A percentile compares a stretch with the other conserved stretches of the same genome.
Conservation (phyloP, 2,888 invertebrate species). For the Prenolepis imparis region DNA sequence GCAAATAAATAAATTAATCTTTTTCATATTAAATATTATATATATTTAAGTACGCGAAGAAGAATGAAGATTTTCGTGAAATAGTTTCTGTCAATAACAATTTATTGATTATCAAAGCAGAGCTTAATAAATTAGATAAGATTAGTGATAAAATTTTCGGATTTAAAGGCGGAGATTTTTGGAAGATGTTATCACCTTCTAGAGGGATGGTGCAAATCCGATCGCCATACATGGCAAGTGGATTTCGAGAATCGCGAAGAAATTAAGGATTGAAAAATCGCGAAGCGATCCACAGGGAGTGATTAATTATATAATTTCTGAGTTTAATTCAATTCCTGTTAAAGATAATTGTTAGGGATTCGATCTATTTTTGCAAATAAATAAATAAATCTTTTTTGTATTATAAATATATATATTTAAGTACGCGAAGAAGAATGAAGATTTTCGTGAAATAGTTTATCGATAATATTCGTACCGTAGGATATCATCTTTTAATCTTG, state of each 20-base stretch:
- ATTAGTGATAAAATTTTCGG: too few relatives aligned
- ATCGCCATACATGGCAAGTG: slow-evolving; percentile 35
- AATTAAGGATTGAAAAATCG: background rate
- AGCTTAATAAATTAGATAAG: background rate
- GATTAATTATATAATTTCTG: slow-evolving; percentile 20
- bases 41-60: too few relatives aligned
- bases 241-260: slow-evolving; percentile 6
- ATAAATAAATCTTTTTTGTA: background rate
- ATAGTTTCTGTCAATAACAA: background rate
- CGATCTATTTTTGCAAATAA: background rate
- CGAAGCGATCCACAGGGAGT: background rate
- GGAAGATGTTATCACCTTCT: slow-evolving; percentile 28
- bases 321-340: background rate
- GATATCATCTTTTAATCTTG: slow-evolving; percentile 11
- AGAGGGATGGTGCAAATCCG: slow-evolving; percentile 40
- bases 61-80: background rate
- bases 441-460: background rate
- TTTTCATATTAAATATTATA: background rate
- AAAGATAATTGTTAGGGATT: background rate
- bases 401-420: too few relatives aligned
- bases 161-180: background rate
- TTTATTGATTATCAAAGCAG: background rate
- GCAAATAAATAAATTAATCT: background rate
- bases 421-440: background rate
- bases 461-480: background rate